These are phyloP conservation scores for Polyommatus icarus DNA, from an alignment of 2,888 invertebrate genomes.

Conservation along the genomic window DNA sequence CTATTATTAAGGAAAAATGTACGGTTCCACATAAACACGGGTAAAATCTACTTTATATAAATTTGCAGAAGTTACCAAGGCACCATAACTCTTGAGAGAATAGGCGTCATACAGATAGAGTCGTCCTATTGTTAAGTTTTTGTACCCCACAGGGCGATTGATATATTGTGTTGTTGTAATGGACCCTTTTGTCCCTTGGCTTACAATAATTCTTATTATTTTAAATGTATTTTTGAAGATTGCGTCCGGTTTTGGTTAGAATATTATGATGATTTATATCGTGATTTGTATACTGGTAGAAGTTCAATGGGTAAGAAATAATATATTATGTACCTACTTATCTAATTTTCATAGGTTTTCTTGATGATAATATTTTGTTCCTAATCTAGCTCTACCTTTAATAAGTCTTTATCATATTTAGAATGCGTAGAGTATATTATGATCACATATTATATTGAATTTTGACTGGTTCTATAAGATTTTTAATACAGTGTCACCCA, in stretches of 20 bases:
- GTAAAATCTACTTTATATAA: neutral
- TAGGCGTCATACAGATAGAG: constrained; percentile 17
- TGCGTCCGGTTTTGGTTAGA: constrained; percentile 7
- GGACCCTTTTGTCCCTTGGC: constrained; percentile 6
- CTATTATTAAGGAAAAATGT: too few species aligned
- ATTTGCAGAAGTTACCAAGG: neutral
- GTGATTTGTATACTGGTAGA: neutral
- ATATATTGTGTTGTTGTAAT: neutral
- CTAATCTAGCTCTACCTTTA: too few species aligned
- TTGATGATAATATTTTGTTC: too few species aligned
- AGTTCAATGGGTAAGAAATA: neutral
- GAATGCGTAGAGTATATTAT: too few species aligned
- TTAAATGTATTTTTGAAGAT: constrained; percentile 4
- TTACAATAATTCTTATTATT: neutral
- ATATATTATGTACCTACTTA: neutral
- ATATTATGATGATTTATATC: neutral
- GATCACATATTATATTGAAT: too few species aligned
- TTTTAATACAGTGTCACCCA: too few species aligned
- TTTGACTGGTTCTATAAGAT: too few species aligned
- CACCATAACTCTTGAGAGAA: neutral
- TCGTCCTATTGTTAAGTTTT: neutral
- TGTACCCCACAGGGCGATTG: constrained; percentile 1
- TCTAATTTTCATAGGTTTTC: neutral
- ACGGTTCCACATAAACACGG: too few species aligned
- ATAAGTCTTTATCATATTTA: too few species aligned